Evolutionary conservation across 1,140 invertebrate species (phyloP).

Genomic region (Paraescarpia echinospica): DNA sequence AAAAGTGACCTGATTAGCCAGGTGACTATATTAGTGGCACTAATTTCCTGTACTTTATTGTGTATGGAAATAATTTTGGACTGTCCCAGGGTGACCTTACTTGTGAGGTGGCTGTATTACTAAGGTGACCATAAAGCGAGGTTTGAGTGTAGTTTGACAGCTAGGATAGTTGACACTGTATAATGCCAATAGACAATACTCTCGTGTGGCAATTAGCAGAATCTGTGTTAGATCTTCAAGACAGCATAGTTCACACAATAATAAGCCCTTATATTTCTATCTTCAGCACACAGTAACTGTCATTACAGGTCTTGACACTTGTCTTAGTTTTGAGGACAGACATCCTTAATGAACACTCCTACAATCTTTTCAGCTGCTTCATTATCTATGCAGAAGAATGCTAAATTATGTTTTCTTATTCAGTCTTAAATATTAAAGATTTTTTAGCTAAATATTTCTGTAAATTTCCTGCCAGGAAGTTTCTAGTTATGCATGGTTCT

Average conservation of each 20-base stretch:
- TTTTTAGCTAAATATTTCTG: background rate
- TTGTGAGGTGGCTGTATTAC: too few relatives aligned
- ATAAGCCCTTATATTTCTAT: background rate
- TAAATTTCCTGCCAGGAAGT: background rate
- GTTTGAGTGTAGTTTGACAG: background rate
- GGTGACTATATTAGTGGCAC: too few relatives aligned
- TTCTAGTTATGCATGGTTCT: background rate
- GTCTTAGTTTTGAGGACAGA: background rate
- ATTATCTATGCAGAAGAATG: background rate
- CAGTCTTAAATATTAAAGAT: background rate
- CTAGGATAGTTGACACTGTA: background rate
- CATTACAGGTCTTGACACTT: background rate
- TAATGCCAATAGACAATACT: background rate
- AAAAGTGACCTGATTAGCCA: too few relatives aligned
- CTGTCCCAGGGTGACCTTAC: too few relatives aligned
- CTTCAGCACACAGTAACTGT: background rate
- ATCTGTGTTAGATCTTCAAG: background rate
- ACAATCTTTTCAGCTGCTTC: background rate
- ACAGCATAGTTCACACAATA: background rate
- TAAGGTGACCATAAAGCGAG: too few relatives aligned
- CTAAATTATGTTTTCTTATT: background rate
- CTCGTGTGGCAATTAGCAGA: background rate
- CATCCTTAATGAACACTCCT: background rate
- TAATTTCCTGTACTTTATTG: too few relatives aligned
- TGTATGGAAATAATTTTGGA: too few relatives aligned